Percentiles rank a stretch among this genome's conserved stretches.
Evolutionary conservation across 2,888 invertebrate species (phyloP).

Genomic region (Ectemnius continuus): DNA sequence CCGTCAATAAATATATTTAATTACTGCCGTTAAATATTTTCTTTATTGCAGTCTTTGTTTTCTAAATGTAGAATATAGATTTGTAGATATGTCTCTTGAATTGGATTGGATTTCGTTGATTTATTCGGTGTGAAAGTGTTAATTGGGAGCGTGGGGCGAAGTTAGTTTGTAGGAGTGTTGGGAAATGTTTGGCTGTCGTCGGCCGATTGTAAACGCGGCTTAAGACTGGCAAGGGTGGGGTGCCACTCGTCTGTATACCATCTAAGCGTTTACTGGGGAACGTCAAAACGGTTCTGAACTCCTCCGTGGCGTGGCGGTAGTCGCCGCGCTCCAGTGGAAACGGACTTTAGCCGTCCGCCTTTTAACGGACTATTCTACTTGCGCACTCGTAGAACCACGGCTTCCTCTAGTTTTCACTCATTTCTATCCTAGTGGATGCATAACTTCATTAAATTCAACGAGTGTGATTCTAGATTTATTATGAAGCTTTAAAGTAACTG

Average conservation of each 20-base stretch:
- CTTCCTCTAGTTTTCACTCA: too few species aligned
- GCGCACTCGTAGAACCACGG: too few species aligned
- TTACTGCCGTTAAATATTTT: too few species aligned
- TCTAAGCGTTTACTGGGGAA: constrained; percentile 64
- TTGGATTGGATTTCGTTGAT: too few species aligned
- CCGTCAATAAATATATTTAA: not conserved
- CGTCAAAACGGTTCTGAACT: constrained; percentile 70
- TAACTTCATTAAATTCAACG: too few species aligned
- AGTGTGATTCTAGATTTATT: too few species aligned
- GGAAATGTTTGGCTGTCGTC: not conserved
- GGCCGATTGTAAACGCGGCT: not conserved
- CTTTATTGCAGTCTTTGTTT: too few species aligned
- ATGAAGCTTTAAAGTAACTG: too few species aligned
- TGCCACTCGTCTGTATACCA: constrained; percentile 65
- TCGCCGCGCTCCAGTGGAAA: constrained; percentile 42
- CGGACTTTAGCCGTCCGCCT: constrained; percentile 7
- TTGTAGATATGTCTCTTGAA: too few species aligned
- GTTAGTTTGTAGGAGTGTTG: not conserved
- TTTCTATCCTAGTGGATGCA: too few species aligned
- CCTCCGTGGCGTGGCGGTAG: constrained; percentile 73
- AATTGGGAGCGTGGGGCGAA: not conserved
- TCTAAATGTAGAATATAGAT: too few species aligned
- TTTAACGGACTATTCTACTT: not conserved
- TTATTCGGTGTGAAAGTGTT: too few species aligned
- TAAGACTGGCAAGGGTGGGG: constrained; percentile 11